phyloP scores from a whole-genome alignment of 2,113 vertebrate genomes.

The Chloropsis hardwickii region DNA sequence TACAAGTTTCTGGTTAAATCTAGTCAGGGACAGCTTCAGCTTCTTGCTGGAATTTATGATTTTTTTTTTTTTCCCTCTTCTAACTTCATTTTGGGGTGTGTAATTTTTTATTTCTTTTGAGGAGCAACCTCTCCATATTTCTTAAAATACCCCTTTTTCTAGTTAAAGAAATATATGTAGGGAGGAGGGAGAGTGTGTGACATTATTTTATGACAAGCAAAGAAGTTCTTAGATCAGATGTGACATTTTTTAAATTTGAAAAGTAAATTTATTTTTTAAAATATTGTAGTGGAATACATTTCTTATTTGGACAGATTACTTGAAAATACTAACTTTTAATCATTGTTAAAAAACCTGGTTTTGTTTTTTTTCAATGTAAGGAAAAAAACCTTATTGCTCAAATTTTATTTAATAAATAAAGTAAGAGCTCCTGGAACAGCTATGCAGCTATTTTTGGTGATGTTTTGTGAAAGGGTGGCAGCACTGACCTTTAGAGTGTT shows the following conservation, averaged over 20 bases:
- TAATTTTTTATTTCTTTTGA: neutral
- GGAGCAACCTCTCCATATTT: neutral
- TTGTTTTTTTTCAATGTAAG: neutral
- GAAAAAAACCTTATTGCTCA: neutral
- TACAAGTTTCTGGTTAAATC: neutral
- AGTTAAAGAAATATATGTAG: neutral
- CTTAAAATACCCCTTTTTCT: neutral
- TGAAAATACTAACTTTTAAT: neutral
- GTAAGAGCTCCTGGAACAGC: neutral
- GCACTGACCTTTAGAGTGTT: conserved; percentile 62
- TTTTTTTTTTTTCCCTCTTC: neutral
- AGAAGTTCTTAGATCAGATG: neutral
- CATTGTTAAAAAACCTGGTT: neutral
- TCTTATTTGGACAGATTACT: neutral
- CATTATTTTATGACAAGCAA: neutral
- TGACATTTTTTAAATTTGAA: neutral
- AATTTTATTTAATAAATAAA: conserved; percentile 30
- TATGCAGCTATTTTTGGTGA: conserved; percentile 44
- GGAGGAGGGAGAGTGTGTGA: neutral
- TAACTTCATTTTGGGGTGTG: neutral
- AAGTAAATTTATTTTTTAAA: neutral
- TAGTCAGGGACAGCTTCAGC: neutral
- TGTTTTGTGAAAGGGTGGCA: conserved; percentile 47
- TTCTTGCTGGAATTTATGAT: neutral
- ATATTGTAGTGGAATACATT: neutral